Base-by-base conservation (phyloP, 2,888 invertebrate species). In the Falcaria lacertinaria region DNA sequence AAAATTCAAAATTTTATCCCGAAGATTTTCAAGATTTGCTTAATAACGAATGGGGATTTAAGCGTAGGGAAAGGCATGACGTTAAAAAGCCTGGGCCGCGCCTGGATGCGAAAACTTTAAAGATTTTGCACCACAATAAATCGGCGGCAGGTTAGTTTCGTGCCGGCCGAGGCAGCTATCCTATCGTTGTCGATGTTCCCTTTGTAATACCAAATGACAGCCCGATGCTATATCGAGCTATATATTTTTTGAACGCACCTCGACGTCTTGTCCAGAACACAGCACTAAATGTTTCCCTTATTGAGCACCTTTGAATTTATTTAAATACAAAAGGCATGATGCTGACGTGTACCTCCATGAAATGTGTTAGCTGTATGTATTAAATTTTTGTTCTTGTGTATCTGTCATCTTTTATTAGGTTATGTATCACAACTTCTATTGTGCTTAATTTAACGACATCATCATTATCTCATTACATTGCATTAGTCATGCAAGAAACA, bases 31-130 rank as follows among this genome's bases (percentile, higher is more conserved):
- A 90, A 70, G 91, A 91, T 69, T 84, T 91, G 54, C 75, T 93
- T 72, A 91, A 92, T 74, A 91, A 89, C 70, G 92, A 92, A 86
- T 90, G 92, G 82, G 96, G 95, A 51, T 97, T 97, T 89, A 94
- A 95, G 64, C 92, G 97, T 65, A 94, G 94, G 63, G 97, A 97
- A 90, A 91, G 97, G 67, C 91, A 97, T 54, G 97, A 97, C 85
- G 97, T 97, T 40, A 97, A 97, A 89, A 97, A 97, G 87, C 97
- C 97, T n/a, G 97, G 97, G 45, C 97, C 97, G 39, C 93, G 92
- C 47, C 93, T 94, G 81, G 92, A 93, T 69, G 91, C 92, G 44
- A 93, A 94, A 84, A 92, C 80, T 44, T 75, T 87, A 85, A 88
- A 83, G 79, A 75, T 81, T 73, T 79, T 84, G 64, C 80, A 81